Evolutionary conservation across 2,113 vertebrate species (phyloP), one percentile per base, ranked within the genome.

Genomic region (Pterocles orientalis): DNA sequence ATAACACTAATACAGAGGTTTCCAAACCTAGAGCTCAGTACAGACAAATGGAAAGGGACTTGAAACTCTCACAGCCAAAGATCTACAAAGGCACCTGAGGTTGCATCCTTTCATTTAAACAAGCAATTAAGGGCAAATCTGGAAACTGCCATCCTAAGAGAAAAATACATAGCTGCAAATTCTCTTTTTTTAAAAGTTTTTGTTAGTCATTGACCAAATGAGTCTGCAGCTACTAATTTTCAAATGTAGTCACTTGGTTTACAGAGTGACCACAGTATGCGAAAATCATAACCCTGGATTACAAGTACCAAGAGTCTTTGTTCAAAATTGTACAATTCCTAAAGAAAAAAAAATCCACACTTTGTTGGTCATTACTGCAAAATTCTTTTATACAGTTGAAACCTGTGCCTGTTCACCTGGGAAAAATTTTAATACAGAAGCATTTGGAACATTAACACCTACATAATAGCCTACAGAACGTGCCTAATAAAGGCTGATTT

Each of bases 401-500:
- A 86, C 64, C 33, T 34, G n/a, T 24, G 58, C 51, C 51, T 78
- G 64, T 28, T 92, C 88, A 90, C 68, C 89, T 86, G 69, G 88
- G 87, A 96, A 86, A 28, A 47, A 70, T 90, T 93, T 88, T 93
- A 93, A 88, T 73, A 78, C 65, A 78, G 88, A 69, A 62, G 69
- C 83, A 91, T 94, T 95, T 91, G 64, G 93, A 91, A 90, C 0
- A 7, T 86, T 94, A 93, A 92, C 93, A 96, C 92, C 96, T 92
- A 73, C 94, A 92, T 92, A 96, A 97, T 83, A 94, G 92, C 82
- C 94, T 58, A 51, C 62, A 92, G 92, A 92, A 86, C 60, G 92
- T 88, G 68, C 85, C 93, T 95, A 96, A 96, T 96, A 96, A 96
- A 96, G 92, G 87, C 94, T 94, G 96, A 96, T 96, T 97, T 96